phyloP scores from a whole-genome alignment of 2,888 invertebrate species.

The Aphrophora alni region DNA sequence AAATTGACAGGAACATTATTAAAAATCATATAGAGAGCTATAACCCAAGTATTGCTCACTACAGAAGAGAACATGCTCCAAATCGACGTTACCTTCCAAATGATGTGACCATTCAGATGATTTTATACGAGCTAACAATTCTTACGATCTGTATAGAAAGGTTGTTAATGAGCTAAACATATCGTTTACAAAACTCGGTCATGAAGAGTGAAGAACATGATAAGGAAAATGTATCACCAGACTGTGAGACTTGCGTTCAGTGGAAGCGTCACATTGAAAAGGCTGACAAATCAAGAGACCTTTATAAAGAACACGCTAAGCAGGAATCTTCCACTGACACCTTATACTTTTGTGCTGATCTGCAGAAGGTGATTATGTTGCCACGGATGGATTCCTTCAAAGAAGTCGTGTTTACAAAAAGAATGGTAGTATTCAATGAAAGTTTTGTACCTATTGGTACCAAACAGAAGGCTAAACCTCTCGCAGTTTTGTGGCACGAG shows the following conservation, averaged over 20 bases:
- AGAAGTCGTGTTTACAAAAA: background rate
- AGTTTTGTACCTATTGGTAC: slow-evolving; percentile 36
- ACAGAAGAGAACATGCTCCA: too few relatives aligned
- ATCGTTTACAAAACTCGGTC: background rate
- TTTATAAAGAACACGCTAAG: background rate
- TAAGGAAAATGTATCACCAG: background rate
- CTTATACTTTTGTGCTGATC: background rate
- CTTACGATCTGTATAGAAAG: background rate
- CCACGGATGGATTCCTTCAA: background rate
- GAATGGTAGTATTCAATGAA: slow-evolving; percentile 25
- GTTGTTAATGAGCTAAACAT: background rate
- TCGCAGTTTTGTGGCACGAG: slow-evolving; percentile 52
- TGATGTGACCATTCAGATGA: too few relatives aligned
- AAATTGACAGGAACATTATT: too few relatives aligned
- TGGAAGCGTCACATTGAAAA: background rate
- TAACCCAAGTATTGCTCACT: too few relatives aligned
- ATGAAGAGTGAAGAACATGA: background rate
- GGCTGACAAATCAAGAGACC: background rate
- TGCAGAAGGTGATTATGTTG: background rate
- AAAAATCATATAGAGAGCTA: too few relatives aligned
- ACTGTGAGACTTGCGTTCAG: background rate
- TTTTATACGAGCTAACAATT: background rate
- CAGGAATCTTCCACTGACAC: background rate
- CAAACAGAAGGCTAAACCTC: slow-evolving; percentile 15
- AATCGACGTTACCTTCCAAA: too few relatives aligned